These are phyloP conservation scores for Protodeltote pygarga DNA, from an alignment of 2,888 invertebrate genomes.

Conservation along the genomic window DNA sequence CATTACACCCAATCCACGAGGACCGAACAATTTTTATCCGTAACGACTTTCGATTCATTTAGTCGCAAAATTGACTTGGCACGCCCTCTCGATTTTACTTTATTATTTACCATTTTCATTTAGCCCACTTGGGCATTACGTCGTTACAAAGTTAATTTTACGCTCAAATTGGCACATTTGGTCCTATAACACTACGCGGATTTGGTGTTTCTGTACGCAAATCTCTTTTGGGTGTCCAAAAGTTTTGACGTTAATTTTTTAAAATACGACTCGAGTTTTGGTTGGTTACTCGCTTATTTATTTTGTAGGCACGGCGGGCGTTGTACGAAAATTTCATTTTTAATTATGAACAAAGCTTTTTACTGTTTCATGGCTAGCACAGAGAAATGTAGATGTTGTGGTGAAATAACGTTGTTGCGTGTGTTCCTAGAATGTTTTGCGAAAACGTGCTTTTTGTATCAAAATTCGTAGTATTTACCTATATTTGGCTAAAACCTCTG, in stretches of 20 bases:
- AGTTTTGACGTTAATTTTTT: slow-evolving; percentile 41
- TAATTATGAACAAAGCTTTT: slow-evolving; percentile 29
- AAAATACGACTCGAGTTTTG: slow-evolving; percentile 22
- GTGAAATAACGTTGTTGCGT: not conserved
- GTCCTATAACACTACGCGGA: slow-evolving; percentile 29
- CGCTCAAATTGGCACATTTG: slow-evolving; percentile 47
- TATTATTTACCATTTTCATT: slow-evolving; percentile 67
- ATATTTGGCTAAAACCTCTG: no score
- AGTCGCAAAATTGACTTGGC: slow-evolving; percentile 62
- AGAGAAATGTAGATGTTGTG: not conserved
- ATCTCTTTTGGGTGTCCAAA: slow-evolving; percentile 36
- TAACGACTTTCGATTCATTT: slow-evolving; percentile 65
- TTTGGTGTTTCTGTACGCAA: slow-evolving; percentile 37
- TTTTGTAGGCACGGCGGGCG: slow-evolving; percentile 13
- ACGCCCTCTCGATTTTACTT: slow-evolving; percentile 58
- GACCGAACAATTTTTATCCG: slow-evolving; percentile 48
- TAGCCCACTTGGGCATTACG: slow-evolving; percentile 54
- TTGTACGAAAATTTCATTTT: slow-evolving; percentile 25
- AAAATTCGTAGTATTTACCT: no score
- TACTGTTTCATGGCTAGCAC: slow-evolving; percentile 13
- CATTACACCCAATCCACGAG: slow-evolving; percentile 43
- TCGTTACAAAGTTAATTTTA: slow-evolving; percentile 56
- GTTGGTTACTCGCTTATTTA: slow-evolving; percentile 40
- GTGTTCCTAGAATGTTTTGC: not conserved
- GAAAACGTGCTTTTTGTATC: no score